Base-by-base conservation (phyloP, 2,888 invertebrate genomes). In the Theodoxus fluviatilis region DNA sequence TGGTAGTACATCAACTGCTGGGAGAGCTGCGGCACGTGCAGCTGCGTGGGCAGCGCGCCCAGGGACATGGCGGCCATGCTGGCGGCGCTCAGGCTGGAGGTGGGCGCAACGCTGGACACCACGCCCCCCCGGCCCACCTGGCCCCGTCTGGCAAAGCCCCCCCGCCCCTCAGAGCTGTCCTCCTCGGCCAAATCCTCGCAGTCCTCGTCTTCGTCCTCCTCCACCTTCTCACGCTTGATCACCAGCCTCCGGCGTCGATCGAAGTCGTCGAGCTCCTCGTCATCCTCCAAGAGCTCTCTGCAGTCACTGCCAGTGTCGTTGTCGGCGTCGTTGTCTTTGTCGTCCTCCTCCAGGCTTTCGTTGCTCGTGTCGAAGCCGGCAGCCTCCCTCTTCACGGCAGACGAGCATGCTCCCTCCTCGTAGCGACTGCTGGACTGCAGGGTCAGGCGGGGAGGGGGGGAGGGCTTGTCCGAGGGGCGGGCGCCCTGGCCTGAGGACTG, bases 1-100 rank as follows among this genome's bases (percentile, higher is more conserved):
- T 81, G 81, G 71, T 83, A 82, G 72, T 81, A 80, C 80, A 83
- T 82, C 64, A 83, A 71, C 31, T 80, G 81, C 40, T 80, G 83
- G 33, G 82, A 80, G 55, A 82, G 78, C 74, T 82, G 82, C 28
- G 83, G 82, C 71, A 82, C 80, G 75, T 82, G 82, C 59, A 83
- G 76, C 63, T 74, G 76, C 64, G 63, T 63, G 2, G 75, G 69
- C 75, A 76, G 75, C 72, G 75, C 75, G 33, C 74, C 74, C 55
- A 76, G 69, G 25, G 75, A 75, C 63, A 76, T 65, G 25, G 76
- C 75, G 12, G 76, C 75, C 72, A 76, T 76, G 66, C 68, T 75
- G 69, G 76, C 76, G 0, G 74, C 72, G 1, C 68, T 71, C 35
- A 70, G 68, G 15, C 70, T 70, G 7, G 71, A 70, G n/a, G n/a